A percentile compares a stretch with the other conserved stretches of the same genome.
phyloP scores from a whole-genome alignment of 2,113 vertebrate genomes.

The Nestor notabilis region DNA sequence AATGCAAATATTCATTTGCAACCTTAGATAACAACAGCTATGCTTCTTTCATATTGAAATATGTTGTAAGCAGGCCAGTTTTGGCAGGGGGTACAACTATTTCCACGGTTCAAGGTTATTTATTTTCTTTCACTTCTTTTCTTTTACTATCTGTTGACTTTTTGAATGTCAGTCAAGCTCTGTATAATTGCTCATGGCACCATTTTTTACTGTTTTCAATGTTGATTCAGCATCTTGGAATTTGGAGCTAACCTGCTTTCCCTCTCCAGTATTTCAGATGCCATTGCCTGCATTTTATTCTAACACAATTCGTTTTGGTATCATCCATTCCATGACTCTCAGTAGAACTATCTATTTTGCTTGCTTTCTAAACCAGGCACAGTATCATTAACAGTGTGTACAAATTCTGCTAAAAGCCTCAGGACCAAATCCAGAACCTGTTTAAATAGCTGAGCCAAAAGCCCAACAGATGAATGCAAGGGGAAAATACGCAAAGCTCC shows the following conservation, averaged over 20 bases:
- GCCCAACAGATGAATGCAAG: neutral
- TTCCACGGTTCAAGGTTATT: conserved; percentile 7
- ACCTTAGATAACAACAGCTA: neutral
- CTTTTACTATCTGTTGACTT: conserved; percentile 9
- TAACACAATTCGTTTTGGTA: neutral
- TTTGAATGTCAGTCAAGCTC: neutral
- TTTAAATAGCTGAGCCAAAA: neutral
- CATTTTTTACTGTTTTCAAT: neutral
- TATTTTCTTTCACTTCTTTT: conserved; percentile 7
- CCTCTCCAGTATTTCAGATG: neutral
- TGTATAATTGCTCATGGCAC: neutral
- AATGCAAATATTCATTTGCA: neutral
- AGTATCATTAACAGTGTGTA: neutral
- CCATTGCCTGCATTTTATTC: neutral
- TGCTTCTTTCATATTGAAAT: neutral
- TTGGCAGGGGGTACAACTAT: neutral
- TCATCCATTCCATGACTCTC: neutral
- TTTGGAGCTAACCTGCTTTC: conserved; percentile 6
- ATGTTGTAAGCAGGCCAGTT: neutral
- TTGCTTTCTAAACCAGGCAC: neutral
- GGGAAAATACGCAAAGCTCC: neutral
- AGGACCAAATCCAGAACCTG: neutral
- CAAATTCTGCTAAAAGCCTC: conserved; percentile 1
- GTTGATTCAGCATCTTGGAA: conserved; percentile 7
- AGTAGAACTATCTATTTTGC: neutral